phyloP scores from a whole-genome alignment of 2,113 vertebrate species.

The Aptenodytes patagonicus region DNA sequence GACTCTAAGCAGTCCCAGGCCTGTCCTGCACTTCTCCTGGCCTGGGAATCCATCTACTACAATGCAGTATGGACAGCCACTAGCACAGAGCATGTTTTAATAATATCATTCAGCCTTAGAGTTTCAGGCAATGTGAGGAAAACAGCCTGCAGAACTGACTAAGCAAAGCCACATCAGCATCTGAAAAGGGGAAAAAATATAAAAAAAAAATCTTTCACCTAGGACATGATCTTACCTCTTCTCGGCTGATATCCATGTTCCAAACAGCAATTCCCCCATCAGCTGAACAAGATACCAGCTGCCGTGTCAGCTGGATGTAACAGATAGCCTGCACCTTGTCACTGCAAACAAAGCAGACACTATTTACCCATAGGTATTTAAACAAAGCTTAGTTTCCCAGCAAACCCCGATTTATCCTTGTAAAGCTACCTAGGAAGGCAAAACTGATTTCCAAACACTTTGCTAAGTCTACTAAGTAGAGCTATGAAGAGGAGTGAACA shows the following conservation, averaged over 20 bases:
- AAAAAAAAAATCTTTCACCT: not conserved
- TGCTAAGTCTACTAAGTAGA: not conserved
- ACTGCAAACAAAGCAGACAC: constrained; percentile 63
- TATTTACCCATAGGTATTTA: not conserved
- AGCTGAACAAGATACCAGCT: constrained; percentile 91
- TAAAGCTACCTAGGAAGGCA: not conserved
- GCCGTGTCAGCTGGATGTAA: constrained; percentile 88
- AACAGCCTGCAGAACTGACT: not conserved
- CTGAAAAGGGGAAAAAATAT: not conserved
- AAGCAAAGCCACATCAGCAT: not conserved
- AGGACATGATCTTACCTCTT: constrained; percentile 81
- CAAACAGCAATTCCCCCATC: constrained; percentile 96
- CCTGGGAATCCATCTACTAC: not conserved
- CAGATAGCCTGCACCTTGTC: constrained; percentile 92
- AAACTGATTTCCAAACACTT: not conserved
- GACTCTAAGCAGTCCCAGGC: not conserved
- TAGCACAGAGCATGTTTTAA: not conserved
- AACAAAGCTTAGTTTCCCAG: not conserved
- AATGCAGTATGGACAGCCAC: not conserved
- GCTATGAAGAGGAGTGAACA: not conserved
- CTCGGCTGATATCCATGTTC: constrained; percentile 94
- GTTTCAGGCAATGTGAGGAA: not conserved
- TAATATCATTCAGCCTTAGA: not conserved
- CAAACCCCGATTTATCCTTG: not conserved
- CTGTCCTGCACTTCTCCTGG: not conserved